phyloP scores from a whole-genome alignment of 2,888 invertebrate genomes.

The Agrochola lychnidis region DNA sequence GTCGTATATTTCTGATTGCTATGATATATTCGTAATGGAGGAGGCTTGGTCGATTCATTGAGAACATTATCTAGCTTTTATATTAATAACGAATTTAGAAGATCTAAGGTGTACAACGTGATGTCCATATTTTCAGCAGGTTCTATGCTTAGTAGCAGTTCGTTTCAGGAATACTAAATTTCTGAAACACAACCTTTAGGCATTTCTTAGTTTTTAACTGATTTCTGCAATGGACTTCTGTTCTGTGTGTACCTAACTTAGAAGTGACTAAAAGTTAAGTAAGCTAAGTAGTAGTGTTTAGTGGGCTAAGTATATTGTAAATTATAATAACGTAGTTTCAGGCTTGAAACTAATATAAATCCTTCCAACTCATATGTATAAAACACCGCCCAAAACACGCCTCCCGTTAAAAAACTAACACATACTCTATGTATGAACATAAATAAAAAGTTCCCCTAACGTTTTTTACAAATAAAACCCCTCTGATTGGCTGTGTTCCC shows the following conservation, averaged over 20 bases:
- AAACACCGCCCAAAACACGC: constrained; percentile 71
- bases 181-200: background rate
- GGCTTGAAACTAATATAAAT: background rate
- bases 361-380: background rate
- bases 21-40: constrained; percentile 56
- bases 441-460: constrained; percentile 85
- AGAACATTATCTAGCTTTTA: constrained; percentile 12
- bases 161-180: background rate
- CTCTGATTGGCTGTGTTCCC: constrained; percentile 82
- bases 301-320: background rate
- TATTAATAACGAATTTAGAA: background rate
- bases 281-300: too few relatives aligned
- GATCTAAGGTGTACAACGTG: background rate
- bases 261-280: background rate
- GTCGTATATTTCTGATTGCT: constrained; percentile 64
- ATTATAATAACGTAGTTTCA: background rate
- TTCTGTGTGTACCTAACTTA: background rate
- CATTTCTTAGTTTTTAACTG: background rate
- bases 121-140: background rate
- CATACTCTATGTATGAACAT: constrained; percentile 63
- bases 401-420: constrained; percentile 76
- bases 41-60: constrained; percentile 14
- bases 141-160: background rate
- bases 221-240: background rate
- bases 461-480: constrained; percentile 81